phyloP scores from a whole-genome alignment of 1,140 invertebrate species.

The Limonius californicus region DNA sequence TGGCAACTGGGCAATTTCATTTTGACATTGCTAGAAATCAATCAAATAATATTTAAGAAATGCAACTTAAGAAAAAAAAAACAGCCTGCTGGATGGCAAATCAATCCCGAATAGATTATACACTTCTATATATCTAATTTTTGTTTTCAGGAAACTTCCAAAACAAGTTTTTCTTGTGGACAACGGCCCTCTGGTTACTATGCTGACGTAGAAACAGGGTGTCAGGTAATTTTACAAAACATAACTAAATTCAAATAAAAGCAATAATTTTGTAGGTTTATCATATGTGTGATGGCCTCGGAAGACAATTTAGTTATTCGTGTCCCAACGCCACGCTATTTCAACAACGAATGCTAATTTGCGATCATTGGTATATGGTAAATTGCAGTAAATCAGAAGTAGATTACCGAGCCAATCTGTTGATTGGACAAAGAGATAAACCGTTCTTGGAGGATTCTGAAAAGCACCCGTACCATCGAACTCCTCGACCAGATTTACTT shows the following conservation, averaged over 20 bases:
- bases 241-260: too few species aligned
- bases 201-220: constrained; percentile 69
- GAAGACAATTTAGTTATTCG: constrained; percentile 68
- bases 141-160: constrained; percentile 23
- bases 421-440: constrained; percentile 66
- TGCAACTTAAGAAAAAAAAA: too few species aligned
- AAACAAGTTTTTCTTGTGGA: constrained; percentile 56
- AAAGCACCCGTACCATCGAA: constrained; percentile 50
- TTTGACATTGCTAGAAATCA: too few species aligned
- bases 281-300: constrained; percentile 72
- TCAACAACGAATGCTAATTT: constrained; percentile 74
- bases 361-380: constrained; percentile 81
- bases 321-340: constrained; percentile 75
- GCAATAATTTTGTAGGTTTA: constrained; percentile 54
- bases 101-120: too few species aligned
- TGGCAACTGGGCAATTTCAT: too few species aligned
- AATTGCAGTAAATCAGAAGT: constrained; percentile 65
- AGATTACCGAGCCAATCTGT: constrained; percentile 64
- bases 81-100: too few species aligned
- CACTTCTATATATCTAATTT: too few species aligned
- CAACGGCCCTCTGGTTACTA: constrained; percentile 66
- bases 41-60: too few species aligned
- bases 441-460: constrained; percentile 64
- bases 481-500: constrained; percentile 60
- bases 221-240: constrained; percentile 52